phyloP scores from a whole-genome alignment of 1,140 invertebrate genomes.

The Trichonephila clavata region DNA sequence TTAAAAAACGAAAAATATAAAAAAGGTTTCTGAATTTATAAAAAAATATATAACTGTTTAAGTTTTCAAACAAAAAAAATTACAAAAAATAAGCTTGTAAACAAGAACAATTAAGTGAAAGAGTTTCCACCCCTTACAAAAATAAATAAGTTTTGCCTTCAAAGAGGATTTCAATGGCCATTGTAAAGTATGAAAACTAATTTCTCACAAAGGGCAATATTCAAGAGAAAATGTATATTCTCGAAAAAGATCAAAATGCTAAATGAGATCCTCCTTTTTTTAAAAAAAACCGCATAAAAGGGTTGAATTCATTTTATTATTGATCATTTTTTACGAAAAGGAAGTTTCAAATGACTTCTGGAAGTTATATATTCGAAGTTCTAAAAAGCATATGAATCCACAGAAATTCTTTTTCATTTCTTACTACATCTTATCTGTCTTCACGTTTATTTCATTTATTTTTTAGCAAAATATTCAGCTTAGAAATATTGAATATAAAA shows the following conservation, averaged over 20 bases:
- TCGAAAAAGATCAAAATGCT: background rate
- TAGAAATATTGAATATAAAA: slow-evolving; percentile 4
- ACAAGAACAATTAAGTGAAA: background rate
- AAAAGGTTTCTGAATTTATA: too few species aligned
- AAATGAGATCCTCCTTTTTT: background rate
- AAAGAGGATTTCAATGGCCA: background rate
- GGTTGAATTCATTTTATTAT: background rate
- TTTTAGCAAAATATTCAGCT: slow-evolving; percentile 4
- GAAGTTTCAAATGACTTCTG: background rate
- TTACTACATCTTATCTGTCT: background rate
- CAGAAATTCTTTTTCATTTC: background rate
- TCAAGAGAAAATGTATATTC: background rate
- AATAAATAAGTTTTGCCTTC: background rate
- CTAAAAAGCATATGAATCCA: background rate
- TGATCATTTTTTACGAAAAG: slow-evolving; percentile 1
- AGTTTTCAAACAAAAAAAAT: too few species aligned
- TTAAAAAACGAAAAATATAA: too few species aligned
- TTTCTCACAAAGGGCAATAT: background rate
- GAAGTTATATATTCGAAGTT: background rate
- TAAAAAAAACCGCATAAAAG: background rate
- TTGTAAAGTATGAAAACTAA: background rate
- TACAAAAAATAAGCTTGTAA: background rate
- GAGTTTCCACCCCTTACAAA: background rate
- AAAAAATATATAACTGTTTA: too few species aligned
- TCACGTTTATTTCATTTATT: background rate